Evolutionary conservation across 92 coral and sea anemone species (phyloP), one percentile per base, ranked within the genome.

Genomic region (Porites rus): DNA sequence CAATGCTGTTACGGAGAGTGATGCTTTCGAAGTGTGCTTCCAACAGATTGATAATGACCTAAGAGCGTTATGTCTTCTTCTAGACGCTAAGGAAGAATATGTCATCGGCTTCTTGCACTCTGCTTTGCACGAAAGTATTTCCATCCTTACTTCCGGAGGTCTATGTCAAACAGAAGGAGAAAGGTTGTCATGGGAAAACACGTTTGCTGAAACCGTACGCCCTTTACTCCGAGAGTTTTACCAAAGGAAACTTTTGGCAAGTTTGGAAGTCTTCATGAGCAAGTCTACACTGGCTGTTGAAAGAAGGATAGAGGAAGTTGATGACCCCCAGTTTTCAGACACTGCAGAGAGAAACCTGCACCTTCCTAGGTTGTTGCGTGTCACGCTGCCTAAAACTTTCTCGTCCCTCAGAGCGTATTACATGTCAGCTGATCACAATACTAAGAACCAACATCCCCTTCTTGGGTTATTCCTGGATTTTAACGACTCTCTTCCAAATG

Each of bases 391-490:
- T 43, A 96, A 96, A 84, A 78, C 94, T 10, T 90, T 92, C 65
- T 76, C 78, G 43, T 89, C 86, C 76, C 84, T 97, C 9, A 85
- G 89, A 85, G 88, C 94, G 16, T 86, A 84, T 43, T 97, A 81
- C 80, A 6, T 93, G 82, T 78, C 84, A 82, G 79, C 88, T 22
- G 83, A 82, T 14, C 85, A 80, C 4, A 81, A 86, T 25, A 65
- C 66, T 65, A 92, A 91, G 72, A 77, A 87, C 16, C 89, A 74
- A 46, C 94, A 95, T 87, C 92, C 89, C 4, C 77, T 97, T 17
- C 88, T 97, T 73, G 95, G 98, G 21, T 91, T 97, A 56, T 95
- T 97, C 81, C 82, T 97, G 50, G 97, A 96, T 68, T 85, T 83
- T 76, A 81, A 85, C 76, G 51, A 90, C 78, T 84, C 85, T 43